A percentile compares a stretch with the other conserved stretches of the same genome.
These are phyloP conservation scores for Cotesia congregata DNA, from an alignment of 2,888 invertebrate species.

Conservation along the genomic window DNA sequence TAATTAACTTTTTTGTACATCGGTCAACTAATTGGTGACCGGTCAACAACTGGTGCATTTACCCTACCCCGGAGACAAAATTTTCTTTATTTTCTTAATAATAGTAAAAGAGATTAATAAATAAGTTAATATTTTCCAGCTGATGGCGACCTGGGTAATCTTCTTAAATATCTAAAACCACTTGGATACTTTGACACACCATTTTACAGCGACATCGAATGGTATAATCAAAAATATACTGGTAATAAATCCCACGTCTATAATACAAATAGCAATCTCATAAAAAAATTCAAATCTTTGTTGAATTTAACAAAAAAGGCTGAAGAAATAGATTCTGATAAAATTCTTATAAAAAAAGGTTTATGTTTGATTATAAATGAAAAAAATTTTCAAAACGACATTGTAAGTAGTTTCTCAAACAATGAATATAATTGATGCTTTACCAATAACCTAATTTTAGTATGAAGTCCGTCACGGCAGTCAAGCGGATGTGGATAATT, in stretches of 20 bases:
- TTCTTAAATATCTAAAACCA: slow-evolving; percentile 27
- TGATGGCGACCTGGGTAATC: slow-evolving; percentile 13
- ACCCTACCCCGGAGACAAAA: neutral
- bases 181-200: slow-evolving; percentile 17
- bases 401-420: neutral
- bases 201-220: slow-evolving; percentile 27
- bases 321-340: neutral
- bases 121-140: slow-evolving; percentile 13
- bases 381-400: slow-evolving; percentile 3
- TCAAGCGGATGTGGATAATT: slow-evolving; percentile 3
- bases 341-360: slow-evolving; percentile 7
- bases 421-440: neutral
- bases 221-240: neutral
- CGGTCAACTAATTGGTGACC: too few species aligned
- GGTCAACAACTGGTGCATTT: too few species aligned
- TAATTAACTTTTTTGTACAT: too few species aligned
- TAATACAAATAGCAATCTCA: neutral
- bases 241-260: neutral
- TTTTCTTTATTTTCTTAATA: neutral
- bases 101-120: neutral
- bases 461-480: slow-evolving; percentile 28
- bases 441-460: neutral
- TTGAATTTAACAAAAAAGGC: neutral
- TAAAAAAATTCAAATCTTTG: neutral
- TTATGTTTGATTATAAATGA: slow-evolving; percentile 26